phyloP scores from a whole-genome alignment of 2,113 vertebrate genomes.

The Turnix velox region DNA sequence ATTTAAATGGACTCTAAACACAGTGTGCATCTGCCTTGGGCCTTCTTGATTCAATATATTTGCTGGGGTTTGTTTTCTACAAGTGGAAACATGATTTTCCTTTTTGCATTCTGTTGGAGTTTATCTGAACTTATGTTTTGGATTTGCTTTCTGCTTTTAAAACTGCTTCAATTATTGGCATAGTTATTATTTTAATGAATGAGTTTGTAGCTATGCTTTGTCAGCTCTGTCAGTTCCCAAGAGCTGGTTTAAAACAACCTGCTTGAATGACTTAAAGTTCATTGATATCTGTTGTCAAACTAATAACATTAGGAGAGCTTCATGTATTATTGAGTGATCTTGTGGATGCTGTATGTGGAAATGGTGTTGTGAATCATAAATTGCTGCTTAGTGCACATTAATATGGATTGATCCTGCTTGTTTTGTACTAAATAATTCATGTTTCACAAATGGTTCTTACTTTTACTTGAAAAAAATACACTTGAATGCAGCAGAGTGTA shows the following conservation, averaged over 20 bases:
- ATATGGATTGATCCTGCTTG: background rate
- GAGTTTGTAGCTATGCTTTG: background rate
- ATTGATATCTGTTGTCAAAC: conserved; percentile 27
- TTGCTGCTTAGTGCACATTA: conserved; percentile 20
- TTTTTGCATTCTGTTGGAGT: background rate
- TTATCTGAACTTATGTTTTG: background rate
- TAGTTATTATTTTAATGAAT: background rate
- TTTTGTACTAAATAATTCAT: conserved; percentile 44
- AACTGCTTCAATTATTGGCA: background rate
- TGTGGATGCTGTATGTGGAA: background rate
- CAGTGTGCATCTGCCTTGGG: background rate
- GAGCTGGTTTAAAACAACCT: background rate
- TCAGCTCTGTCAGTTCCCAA: background rate
- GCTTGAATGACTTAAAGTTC: conserved; percentile 30
- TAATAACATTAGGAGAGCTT: background rate
- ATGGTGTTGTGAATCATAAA: conserved; percentile 34
- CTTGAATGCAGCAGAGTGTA: background rate
- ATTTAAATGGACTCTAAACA: background rate
- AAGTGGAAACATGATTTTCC: background rate
- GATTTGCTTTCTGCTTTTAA: background rate
- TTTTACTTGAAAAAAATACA: background rate
- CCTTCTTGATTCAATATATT: background rate
- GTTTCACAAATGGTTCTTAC: conserved; percentile 27
- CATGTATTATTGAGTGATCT: conserved; percentile 40
- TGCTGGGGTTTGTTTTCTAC: background rate